Evolutionary conservation across 2,113 vertebrate genomes (phyloP), one percentile per base, ranked within the genome.

Genomic region (Rhinichthys klamathensis): DNA sequence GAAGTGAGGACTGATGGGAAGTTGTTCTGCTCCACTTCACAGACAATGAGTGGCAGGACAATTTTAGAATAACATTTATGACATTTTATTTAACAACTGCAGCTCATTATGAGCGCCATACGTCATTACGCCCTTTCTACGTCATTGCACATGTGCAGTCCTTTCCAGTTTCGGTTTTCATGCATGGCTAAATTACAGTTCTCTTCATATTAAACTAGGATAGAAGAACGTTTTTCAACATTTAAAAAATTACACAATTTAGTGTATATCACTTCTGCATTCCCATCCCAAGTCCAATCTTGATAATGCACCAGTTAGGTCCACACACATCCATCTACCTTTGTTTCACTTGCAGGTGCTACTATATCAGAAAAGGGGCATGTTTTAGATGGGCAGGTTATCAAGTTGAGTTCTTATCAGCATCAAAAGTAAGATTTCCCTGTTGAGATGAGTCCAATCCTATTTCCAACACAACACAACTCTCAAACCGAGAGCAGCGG

Each of bases 381-480:
- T 41, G 38, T 54, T 69, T 32, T 35, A 35, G 18, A 51, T 69
- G 16, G 16, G 3, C 41, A 80, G 41, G 60, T 65, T 81, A 69
- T 81, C 80, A 67, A 23, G 41, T 49, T 51, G 18, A 51, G 69
- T 81, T 81, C 63, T 81, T 81, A 51, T 81, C 79, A 54, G 63
- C 44, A 51, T 81, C 80, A 54, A 12, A 49, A 67, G 80, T 81
- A 49, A 69, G 80, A 81, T 81, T 81, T 81, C 80, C 80, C 61
- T 35, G 63, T 21, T 67, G 80, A 49, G 79, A 51, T 23, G n/a
- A n/a, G 25, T 18, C 61, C 41, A 69, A 69, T 81, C 27, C 61
- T 81, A 49, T 81, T 81, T 81, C 80, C 80, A 81, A 81, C 63
- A 69, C 80, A 67, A 81, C 78, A 80, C 41, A 27, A 74, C 38